Conservation (phyloP, 2,113 vertebrate species). For the Condylura cristata region DNA sequence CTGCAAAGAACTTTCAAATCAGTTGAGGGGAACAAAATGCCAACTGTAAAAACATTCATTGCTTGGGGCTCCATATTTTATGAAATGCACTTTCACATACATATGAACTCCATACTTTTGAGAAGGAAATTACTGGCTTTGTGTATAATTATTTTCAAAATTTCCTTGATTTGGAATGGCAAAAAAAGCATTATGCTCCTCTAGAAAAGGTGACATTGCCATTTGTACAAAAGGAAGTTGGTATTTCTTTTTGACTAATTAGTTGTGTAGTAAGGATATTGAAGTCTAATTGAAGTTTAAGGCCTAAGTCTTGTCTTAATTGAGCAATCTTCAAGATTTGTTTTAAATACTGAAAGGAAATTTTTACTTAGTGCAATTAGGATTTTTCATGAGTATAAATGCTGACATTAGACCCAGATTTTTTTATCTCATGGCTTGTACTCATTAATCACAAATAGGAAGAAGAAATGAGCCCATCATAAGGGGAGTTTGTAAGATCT, state of each 20-base stretch:
- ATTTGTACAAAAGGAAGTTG: background rate
- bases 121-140: background rate
- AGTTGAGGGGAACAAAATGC: background rate
- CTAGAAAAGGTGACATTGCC: background rate
- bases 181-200: background rate
- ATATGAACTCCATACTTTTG: background rate
- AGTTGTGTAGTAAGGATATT: background rate
- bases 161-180: slow-evolving; percentile 12
- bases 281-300: background rate
- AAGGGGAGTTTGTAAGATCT: background rate
- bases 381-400: background rate
- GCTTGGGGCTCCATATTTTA: background rate
- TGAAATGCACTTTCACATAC: background rate
- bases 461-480: background rate
- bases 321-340: background rate
- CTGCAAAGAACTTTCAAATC: background rate
- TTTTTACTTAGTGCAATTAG: background rate
- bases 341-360: background rate
- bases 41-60: background rate
- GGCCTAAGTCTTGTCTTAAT: background rate
- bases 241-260: background rate
- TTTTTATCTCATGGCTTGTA: background rate
- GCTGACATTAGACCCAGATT: background rate
- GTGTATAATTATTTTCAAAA: slow-evolving; percentile 17
- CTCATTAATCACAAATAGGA: background rate